Evolutionary conservation across 2,113 vertebrate species (phyloP), one percentile per base, ranked within the genome.

Genomic region (Neogobius melanostomus): DNA sequence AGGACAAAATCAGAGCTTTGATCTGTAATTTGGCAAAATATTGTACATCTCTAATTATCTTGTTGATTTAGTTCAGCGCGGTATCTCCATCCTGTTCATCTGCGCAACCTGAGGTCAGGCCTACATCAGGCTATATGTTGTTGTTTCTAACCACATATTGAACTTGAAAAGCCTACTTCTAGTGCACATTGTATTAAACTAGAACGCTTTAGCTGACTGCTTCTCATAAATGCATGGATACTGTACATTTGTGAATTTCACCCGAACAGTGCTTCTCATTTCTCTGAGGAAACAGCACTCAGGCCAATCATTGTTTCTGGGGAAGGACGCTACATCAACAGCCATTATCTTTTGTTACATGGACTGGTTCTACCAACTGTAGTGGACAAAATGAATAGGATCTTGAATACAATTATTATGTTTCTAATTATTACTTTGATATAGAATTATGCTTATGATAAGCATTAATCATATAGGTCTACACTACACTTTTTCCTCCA

Each of bases 231-330:
- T 56, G 69, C n/a, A 60, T 59, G 42, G 56, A 65, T 49, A 71
- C 66, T 59, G 66, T 36, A 11, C 49, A 74, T 72, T 59, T 56
- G 61, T 4, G 28, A 36, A 36, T 28, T 87, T 88, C 87, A 62
- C 56, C 64, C 82, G 83, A 84, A 89, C 72, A 83, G 62, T 59
- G 71, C 74, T 77, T 76, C 49, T 74, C 82, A 82, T 84, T 21
- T 1, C 61, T 77, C 80, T 82, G 8, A 69, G 72, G 83, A 87
- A 85, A 83, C 80, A 64, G 87, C 85, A 87, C 87, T 90, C 71
- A 87, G 75, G 11, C 46, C 56, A 51, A 62, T 61, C 77, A 87
- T 85, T 79, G 76, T 87, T 90, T 82, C 85, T 83, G 64, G 74
- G 80, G 86, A 85, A 88, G 68, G 67, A 83, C 66, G 69, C 68